Base-by-base conservation (phyloP, 2,888 invertebrate species). In the Hemaris fuciformis region DNA sequence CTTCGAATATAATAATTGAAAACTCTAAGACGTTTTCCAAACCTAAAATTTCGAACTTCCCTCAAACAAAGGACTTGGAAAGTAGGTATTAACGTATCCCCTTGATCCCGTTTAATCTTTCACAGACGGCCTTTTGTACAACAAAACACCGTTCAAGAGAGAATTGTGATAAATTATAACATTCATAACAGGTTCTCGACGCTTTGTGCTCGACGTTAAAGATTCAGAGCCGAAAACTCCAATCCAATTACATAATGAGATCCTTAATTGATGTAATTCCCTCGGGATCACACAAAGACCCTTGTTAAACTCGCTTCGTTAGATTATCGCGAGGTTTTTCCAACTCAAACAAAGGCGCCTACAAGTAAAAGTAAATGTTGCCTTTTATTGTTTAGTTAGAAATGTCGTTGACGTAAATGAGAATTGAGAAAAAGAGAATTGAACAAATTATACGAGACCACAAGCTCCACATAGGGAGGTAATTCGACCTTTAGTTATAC, bases 191-290 rank as follows among this genome's bases (percentile, higher is more conserved):
- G 18, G 53, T 20, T 4, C 31, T 10, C 43, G n/a, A n/a, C n/a
- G 20, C 25, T 20, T 53, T 53, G 53, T 31, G 27, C 27, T 8
- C 27, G 10, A 31, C 53, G 31, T 53, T 18, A 53, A 53, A 53
- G 27, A 53, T 53, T 53, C 53, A 53, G 8, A 7, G 4, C 5
- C 48, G 27, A 53, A 53, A 53, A 15, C 53, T 53, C 18, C 27
- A 31, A 53, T 53, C 53, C 20, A 53, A 53, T 31, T 53, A 53
- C 53, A 20, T 31, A 53, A 53, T 53, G 53, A 53, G 53, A 27
- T 20, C 10, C 27, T 27, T 53, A 53, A 53, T 53, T 53, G 53
- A 27, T 27, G 20, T 45, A 45, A 53, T 53, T 53, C 31, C 53
- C 31, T 1, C 27, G 31, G 31, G 27, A 27, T 18, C 27, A 31